These are phyloP conservation scores for Idaea straminata DNA, from an alignment of 2,888 invertebrate genomes.

Conservation along the genomic window DNA sequence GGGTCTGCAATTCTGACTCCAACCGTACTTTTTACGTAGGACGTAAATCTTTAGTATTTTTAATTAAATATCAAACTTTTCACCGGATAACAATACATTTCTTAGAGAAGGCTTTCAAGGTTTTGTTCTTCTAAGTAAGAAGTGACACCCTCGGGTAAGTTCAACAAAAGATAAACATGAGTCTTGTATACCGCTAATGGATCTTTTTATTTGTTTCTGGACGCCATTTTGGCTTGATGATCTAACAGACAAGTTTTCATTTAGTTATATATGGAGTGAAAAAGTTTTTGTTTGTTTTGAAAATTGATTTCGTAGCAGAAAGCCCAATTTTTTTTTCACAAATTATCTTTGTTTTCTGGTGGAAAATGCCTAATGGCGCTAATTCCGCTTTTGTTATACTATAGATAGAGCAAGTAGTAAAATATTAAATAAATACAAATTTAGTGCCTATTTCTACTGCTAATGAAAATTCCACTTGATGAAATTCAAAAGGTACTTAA, in stretches of 20 bases:
- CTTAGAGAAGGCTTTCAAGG: background rate
- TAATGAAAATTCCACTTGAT: no score
- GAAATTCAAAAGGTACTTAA: no score
- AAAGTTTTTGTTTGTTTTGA: background rate
- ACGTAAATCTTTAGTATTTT: background rate
- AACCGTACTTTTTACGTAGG: background rate
- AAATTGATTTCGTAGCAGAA: background rate
- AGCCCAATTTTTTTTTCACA: no score
- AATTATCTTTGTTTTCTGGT: no score
- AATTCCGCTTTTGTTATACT: no score
- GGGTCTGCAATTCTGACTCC: no score
- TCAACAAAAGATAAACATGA: conserved; percentile 25
- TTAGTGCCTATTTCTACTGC: no score
- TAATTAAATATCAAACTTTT: background rate
- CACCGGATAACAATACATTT: background rate
- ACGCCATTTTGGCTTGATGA: conserved; percentile 24
- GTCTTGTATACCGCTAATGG: conserved; percentile 31
- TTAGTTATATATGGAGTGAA: background rate
- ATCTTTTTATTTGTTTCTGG: conserved; percentile 35
- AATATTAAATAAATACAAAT: no score
- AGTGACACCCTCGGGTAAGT: background rate
- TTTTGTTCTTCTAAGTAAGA: background rate
- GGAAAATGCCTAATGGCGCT: no score
- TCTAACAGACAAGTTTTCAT: conserved; percentile 29
- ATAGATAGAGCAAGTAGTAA: no score